A percentile compares a stretch with the other conserved stretches of the same genome.
These are phyloP conservation scores for Acipenser transmontanus DNA, from an alignment of 2,797 vertebrate species.

Conservation along the genomic window DNA sequence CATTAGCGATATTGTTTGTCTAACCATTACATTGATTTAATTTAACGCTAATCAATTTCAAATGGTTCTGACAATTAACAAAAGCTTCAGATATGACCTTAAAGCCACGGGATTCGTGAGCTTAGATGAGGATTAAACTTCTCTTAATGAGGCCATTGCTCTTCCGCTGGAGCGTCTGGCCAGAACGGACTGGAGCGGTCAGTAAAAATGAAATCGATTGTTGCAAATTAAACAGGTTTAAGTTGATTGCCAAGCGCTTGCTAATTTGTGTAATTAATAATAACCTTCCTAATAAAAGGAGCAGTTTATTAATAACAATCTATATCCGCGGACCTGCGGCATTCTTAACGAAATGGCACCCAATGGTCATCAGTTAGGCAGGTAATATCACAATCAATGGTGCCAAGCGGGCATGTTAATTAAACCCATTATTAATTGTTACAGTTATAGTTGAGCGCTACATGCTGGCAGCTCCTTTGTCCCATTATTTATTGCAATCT, in stretches of 20 bases:
- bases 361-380: slow-evolving; percentile 78
- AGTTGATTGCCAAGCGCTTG: slow-evolving; percentile 85
- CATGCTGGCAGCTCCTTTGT: slow-evolving; percentile 81
- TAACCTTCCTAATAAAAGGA: slow-evolving; percentile 71
- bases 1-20: slow-evolving; percentile 99
- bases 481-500: slow-evolving; percentile 82
- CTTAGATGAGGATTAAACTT: slow-evolving; percentile 99
- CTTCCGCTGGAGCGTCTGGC: slow-evolving; percentile 61
- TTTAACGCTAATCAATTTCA: slow-evolving; percentile 98
- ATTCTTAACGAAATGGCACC: slow-evolving; percentile 67
- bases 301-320: slow-evolving; percentile 97
- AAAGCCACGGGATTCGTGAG: slow-evolving; percentile 91
- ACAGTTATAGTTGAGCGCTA: slow-evolving; percentile 86
- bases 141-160: slow-evolving; percentile 98
- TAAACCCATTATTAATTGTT: slow-evolving; percentile 95
- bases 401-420: slow-evolving; percentile 83
- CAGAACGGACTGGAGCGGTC: slow-evolving; percentile 64
- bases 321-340: slow-evolving; percentile 62
- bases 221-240: slow-evolving; percentile 89
- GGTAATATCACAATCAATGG: slow-evolving; percentile 87
- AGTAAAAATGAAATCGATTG: slow-evolving; percentile 98
- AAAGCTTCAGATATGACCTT: slow-evolving; percentile 99
- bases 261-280: slow-evolving; percentile 98
- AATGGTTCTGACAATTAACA: slow-evolving; percentile 95
- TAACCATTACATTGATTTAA: slow-evolving; percentile 99